These are phyloP conservation scores for Tenebrosternarchus preto DNA, from an alignment of 2,113 vertebrate genomes.

Conservation along the genomic window DNA sequence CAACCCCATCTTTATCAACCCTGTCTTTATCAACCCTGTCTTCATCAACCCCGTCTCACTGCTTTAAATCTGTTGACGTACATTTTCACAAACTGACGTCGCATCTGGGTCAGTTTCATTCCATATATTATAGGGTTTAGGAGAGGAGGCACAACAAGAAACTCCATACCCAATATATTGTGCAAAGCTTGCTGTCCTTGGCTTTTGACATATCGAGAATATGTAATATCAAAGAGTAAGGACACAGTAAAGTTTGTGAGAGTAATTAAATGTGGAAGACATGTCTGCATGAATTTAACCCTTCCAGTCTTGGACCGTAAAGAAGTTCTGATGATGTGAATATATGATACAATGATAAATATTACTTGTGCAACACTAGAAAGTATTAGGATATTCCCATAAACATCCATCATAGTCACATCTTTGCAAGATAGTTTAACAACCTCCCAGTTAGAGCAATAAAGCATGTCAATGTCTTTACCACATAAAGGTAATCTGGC, in stretches of 20 bases:
- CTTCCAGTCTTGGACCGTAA: conserved; percentile 9
- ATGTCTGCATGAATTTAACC: conserved; percentile 47
- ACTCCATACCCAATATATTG: conserved; percentile 60
- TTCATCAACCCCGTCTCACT: background rate
- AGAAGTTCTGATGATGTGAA: conserved; percentile 32
- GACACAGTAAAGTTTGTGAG: conserved; percentile 53
- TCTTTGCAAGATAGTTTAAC: conserved; percentile 63
- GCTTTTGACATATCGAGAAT: conserved; percentile 22
- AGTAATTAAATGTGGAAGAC: conserved; percentile 50
- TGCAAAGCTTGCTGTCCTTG: conserved; percentile 13
- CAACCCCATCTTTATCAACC: too few species aligned
- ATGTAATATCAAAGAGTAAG: conserved; percentile 60
- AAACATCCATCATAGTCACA: background rate
- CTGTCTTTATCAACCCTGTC: too few species aligned
- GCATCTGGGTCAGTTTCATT: conserved; percentile 33
- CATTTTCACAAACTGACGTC: background rate
- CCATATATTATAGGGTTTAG: conserved; percentile 53
- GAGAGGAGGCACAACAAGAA: conserved; percentile 49
- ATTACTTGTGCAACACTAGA: conserved; percentile 5
- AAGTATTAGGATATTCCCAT: conserved; percentile 16
- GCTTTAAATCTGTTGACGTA: background rate
- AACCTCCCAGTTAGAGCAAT: conserved; percentile 69
- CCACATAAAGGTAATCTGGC: conserved; percentile 60
- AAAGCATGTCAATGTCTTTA: conserved; percentile 66
- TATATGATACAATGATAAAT: conserved; percentile 52